phyloP scores from a whole-genome alignment of 2,888 invertebrate species.

The Acholoe squamosa region DNA sequence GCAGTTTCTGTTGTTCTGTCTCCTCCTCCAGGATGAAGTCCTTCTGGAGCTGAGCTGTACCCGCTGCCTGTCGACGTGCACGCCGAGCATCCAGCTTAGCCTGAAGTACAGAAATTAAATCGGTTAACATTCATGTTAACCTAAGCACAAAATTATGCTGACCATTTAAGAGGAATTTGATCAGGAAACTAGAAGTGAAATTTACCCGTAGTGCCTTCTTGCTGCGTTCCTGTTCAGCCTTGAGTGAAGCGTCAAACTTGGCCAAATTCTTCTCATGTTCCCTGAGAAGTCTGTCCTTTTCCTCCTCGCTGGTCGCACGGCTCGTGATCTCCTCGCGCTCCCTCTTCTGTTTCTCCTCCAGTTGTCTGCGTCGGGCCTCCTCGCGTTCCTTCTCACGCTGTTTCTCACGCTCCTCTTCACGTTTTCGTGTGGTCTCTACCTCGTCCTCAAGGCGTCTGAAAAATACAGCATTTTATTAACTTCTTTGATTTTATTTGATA shows the following conservation, averaged over 20 bases:
- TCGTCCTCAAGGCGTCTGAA: constrained; percentile 76
- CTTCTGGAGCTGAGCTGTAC: constrained; percentile 64
- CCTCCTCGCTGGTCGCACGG: constrained; percentile 72
- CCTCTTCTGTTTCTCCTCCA: constrained; percentile 74
- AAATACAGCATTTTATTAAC: too few relatives aligned
- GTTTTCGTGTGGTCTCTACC: constrained; percentile 75
- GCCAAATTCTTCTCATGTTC: constrained; percentile 78
- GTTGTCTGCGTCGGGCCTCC: constrained; percentile 74
- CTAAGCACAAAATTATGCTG: background rate
- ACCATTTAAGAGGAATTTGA: constrained; percentile 21
- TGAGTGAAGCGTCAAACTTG: constrained; percentile 73
- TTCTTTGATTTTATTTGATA: too few relatives aligned
- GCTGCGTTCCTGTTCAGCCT: constrained; percentile 74
- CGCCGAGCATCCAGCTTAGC: constrained; percentile 78
- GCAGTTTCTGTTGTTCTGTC: constrained; percentile 47
- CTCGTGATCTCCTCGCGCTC: constrained; percentile 75
- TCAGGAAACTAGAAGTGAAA: too few relatives aligned
- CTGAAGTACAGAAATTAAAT: background rate
- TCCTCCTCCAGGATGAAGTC: constrained; percentile 65
- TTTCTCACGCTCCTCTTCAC: constrained; percentile 76
- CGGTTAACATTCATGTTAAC: too few relatives aligned
- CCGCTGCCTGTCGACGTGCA: constrained; percentile 73
- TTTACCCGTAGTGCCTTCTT: constrained; percentile 70
- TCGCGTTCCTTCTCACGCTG: constrained; percentile 77
- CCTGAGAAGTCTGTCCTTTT: constrained; percentile 75